Evolutionary conservation across 2,888 invertebrate genomes (phyloP).

Genomic region (Furcula furcula): DNA sequence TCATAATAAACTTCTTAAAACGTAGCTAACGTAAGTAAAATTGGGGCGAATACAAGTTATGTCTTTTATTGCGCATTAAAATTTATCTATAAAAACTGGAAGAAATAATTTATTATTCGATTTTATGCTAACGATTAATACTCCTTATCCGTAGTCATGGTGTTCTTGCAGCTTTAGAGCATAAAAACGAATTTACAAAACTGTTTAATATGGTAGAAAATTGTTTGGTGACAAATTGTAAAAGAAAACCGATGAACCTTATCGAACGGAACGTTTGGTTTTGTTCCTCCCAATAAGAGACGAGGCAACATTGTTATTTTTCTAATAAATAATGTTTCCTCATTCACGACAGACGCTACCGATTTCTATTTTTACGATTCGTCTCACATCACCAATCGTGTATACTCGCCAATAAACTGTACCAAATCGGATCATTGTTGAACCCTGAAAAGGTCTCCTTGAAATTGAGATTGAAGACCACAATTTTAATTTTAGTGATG

Average conservation of each 20-base stretch:
- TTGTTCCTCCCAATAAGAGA: too few relatives aligned
- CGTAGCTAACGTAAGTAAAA: slow-evolving; percentile 11
- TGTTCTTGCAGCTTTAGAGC: slow-evolving; percentile 43
- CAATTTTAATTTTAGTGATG: too few relatives aligned
- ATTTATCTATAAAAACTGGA: slow-evolving; percentile 36
- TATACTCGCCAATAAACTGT: too few relatives aligned
- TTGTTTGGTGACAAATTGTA: slow-evolving; percentile 48
- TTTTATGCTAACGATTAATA: slow-evolving; percentile 46
- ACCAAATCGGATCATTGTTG: too few relatives aligned
- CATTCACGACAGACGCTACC: not conserved
- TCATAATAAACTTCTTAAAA: slow-evolving; percentile 24
- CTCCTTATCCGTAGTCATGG: slow-evolving; percentile 45
- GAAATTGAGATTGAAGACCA: too few relatives aligned
- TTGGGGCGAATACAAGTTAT: slow-evolving; percentile 22
- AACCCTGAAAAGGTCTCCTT: too few relatives aligned
- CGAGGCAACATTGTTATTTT: too few relatives aligned
- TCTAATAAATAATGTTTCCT: not conserved
- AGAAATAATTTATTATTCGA: slow-evolving; percentile 44
- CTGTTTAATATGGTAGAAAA: slow-evolving; percentile 38
- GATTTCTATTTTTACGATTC: not conserved
- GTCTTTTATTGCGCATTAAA: slow-evolving; percentile 30
- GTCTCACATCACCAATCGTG: slow-evolving; percentile 2
- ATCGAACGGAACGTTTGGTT: not conserved
- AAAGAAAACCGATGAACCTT: not conserved
- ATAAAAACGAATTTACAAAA: slow-evolving; percentile 50